Conservation (phyloP, 2,888 invertebrate species). For the Margaritifera margaritifera region DNA sequence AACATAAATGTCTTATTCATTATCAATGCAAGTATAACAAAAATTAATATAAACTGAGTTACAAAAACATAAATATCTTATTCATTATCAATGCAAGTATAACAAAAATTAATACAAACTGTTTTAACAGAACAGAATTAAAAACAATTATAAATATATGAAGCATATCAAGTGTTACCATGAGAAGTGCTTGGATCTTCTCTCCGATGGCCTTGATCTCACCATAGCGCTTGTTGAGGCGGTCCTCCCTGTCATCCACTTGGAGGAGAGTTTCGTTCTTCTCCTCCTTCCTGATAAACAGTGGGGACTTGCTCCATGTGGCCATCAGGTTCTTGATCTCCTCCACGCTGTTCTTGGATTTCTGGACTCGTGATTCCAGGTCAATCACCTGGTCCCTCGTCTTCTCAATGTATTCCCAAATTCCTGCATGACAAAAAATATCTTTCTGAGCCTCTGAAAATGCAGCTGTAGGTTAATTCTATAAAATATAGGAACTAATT, state of each 20-base stretch:
- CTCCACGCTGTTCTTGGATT: slow-evolving; percentile 88
- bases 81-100: too few species aligned
- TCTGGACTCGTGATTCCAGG: slow-evolving; percentile 84
- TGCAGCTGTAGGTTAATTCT: too few species aligned
- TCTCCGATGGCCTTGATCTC: slow-evolving; percentile 84
- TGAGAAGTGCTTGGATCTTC: slow-evolving; percentile 82
- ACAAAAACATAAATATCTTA: too few species aligned
- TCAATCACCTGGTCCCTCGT: slow-evolving; percentile 85
- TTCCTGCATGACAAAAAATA: slow-evolving; percentile 75
- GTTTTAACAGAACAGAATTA: too few species aligned
- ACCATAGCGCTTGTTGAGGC: slow-evolving; percentile 83
- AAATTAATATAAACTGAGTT: too few species aligned
- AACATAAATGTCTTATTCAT: too few species aligned
- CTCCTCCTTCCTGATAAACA: slow-evolving; percentile 92
- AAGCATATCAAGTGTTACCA: slow-evolving; percentile 62
- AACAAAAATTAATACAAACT: too few species aligned
- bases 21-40: too few species aligned
- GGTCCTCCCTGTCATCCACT: slow-evolving; percentile 86
- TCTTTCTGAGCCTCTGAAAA: too few species aligned
- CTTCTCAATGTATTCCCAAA: slow-evolving; percentile 87
- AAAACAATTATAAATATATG: too few species aligned
- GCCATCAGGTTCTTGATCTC: slow-evolving; percentile 86
- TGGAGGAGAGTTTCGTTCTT: slow-evolving; percentile 88
- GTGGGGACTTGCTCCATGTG: slow-evolving; percentile 86
- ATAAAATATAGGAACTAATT: too few species aligned